Evolutionary conservation across 2,888 invertebrate genomes (phyloP), one percentile per base, ranked within the genome.

Genomic region (Dicroscelio sp.): DNA sequence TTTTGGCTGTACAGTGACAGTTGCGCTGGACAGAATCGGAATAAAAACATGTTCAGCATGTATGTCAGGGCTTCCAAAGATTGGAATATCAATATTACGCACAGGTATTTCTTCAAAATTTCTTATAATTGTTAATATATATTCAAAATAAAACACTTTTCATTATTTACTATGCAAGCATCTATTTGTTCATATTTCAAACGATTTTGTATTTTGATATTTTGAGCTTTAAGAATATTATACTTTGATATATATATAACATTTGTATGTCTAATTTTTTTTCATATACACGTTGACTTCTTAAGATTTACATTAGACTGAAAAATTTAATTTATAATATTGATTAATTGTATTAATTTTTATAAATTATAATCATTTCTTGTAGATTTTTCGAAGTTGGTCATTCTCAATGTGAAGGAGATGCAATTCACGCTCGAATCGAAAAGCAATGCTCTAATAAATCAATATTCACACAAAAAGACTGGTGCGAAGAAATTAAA

Each of bases 21-120:
- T 25, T 86, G 69, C 31, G 78, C 58, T 17, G 58, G 76, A 1
- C 86, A 86, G 25, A 86, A 86, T n/a, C 31, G 58, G 12, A 86
- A 86, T 25, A 38, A 55, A 43, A 58, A 25, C 10, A 20, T 86
- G 0, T 86, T 78, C 10, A 55, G 25, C 1, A 86, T 78, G 78
- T 78, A 69, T 25, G 2, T 78, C 0, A 86, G 38, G 48, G 69
- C 58, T 20, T 20, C 69, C 12, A 0, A 30, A 2, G 65, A 75
- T 23, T 52, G 63, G 0, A 17, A 65, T 14, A 55, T 75, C 14
- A 48, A 75, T 31, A 58, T 75, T 35, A 75, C 58, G 1, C 75
- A 75, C 31, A 55, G 75, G 75, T 75, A 58, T n/a, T 23, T 60
- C 27, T 60, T 55, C 14, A 12, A 43, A 43, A 12, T 12, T 43